phyloP scores from a whole-genome alignment of 2,113 vertebrate genomes.

The Phalacrocorax brasilianus region DNA sequence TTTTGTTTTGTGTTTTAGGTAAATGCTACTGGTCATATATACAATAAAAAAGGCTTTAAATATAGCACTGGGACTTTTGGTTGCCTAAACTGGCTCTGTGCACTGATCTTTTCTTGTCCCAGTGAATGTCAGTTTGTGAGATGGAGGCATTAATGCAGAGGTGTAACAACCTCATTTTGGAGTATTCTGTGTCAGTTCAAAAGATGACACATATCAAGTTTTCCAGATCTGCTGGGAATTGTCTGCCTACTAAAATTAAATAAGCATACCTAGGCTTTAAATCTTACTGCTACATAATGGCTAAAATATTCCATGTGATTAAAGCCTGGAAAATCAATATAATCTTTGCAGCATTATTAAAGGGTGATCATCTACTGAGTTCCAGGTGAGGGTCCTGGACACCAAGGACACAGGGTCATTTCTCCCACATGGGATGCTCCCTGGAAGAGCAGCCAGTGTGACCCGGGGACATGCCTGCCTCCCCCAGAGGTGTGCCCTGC shows the following conservation, averaged over 20 bases:
- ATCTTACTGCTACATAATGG: neutral
- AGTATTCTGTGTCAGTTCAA: neutral
- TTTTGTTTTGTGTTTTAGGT: neutral
- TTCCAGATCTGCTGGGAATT: neutral
- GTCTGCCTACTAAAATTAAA: slow-evolving; percentile 5
- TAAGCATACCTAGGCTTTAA: neutral
- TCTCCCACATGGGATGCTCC: neutral
- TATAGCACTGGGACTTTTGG: neutral
- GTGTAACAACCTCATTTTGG: neutral
- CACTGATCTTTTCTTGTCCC: neutral
- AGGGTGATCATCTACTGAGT: neutral
- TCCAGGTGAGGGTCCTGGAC: neutral
- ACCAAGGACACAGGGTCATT: neutral
- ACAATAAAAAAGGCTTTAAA: neutral
- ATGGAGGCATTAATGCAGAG: neutral
- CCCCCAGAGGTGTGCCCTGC: neutral
- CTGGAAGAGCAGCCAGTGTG: neutral
- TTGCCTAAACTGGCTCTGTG: neutral
- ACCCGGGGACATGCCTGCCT: fast-evolving
- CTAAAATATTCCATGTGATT: neutral
- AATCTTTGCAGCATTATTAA: neutral
- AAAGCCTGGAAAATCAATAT: neutral
- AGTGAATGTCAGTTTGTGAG: neutral
- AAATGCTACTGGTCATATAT: neutral
- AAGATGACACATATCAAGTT: neutral